phyloP scores from a whole-genome alignment of 2,888 invertebrate species.

The Steinernema hermaphroditum region DNA sequence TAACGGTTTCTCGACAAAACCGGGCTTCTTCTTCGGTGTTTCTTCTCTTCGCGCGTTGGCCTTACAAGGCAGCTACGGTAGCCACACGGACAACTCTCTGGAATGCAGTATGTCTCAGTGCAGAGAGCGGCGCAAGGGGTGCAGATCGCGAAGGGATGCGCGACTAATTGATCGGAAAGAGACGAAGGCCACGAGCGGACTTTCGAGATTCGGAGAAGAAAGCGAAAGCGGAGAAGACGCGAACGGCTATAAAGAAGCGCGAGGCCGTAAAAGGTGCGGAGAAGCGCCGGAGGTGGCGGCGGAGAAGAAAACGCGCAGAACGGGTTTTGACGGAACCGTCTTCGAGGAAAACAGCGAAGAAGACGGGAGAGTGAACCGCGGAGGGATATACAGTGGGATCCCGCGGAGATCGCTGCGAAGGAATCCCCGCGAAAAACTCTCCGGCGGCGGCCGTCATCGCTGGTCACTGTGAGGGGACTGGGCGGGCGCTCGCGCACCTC shows the following conservation, averaged over 20 bases:
- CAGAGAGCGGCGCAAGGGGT: too few species aligned
- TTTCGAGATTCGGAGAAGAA: not conserved
- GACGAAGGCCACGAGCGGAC: too few species aligned
- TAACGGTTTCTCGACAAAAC: not conserved
- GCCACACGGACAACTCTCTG: not conserved
- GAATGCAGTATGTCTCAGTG: too few species aligned
- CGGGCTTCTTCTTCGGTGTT: too few species aligned
- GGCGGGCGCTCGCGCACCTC: not conserved
- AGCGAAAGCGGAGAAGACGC: not conserved
- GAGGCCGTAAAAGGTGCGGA: not conserved
- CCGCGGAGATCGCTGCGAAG: conserved; percentile 16
- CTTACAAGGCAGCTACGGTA: not conserved
- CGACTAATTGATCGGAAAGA: too few species aligned
- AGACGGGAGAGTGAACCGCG: not conserved
- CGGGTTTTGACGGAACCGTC: not conserved
- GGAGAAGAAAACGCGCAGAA: conserved; percentile 4
- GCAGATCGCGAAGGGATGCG: too few species aligned
- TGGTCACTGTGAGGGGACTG: not conserved
- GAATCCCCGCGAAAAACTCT: conserved; percentile 27
- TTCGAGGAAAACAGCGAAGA: conserved; percentile 16
- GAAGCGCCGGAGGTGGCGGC: not conserved
- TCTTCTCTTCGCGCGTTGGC: not conserved
- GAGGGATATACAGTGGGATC: conserved; percentile 30
- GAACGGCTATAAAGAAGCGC: not conserved
- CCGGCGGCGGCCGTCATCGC: conserved; percentile 10